Conservation (phyloP, 2,113 vertebrate species). For the Laticauda colubrina region DNA sequence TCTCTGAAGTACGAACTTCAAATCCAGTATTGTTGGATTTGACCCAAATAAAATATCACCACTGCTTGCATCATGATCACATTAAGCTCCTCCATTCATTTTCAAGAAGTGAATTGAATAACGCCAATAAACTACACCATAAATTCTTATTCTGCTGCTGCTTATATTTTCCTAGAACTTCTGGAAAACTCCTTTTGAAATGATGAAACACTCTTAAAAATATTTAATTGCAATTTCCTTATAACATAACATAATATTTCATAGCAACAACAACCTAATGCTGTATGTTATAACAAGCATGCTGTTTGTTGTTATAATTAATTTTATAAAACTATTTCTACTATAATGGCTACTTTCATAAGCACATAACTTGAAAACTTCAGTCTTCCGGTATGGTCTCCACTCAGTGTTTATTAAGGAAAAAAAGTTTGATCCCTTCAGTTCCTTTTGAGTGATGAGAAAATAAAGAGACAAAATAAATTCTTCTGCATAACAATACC, state of each 20-base stretch:
- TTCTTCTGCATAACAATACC: not conserved
- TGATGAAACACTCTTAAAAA: slow-evolving; percentile 1
- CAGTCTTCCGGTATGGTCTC: slow-evolving; percentile 38
- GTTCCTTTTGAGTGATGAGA: slow-evolving; percentile 5
- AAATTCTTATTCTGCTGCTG: slow-evolving; percentile 22
- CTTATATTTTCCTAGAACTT: slow-evolving; percentile 33
- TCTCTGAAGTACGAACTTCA: slow-evolving; percentile 35
- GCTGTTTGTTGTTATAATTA: slow-evolving; percentile 52
- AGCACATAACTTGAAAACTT: slow-evolving; percentile 58
- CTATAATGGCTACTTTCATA: slow-evolving; percentile 49
- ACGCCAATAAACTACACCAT: slow-evolving; percentile 23
- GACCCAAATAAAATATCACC: slow-evolving; percentile 48
- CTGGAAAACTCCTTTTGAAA: not conserved
- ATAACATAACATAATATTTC: slow-evolving; percentile 26
- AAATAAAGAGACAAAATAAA: not conserved
- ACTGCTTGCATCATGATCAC: slow-evolving; percentile 43
- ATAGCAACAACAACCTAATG: slow-evolving; percentile 52
- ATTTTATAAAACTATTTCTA: slow-evolving; percentile 60
- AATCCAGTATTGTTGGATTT: slow-evolving; percentile 37
- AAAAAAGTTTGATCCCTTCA: not conserved
- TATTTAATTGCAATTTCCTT: slow-evolving; percentile 36
- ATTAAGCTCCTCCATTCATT: not conserved
- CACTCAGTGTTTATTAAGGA: slow-evolving; percentile 7
- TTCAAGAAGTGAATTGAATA: slow-evolving; percentile 42
- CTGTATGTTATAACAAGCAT: slow-evolving; percentile 51